Percentiles rank a stretch among this genome's conserved stretches.
Conservation (phyloP, 2,797 vertebrate species). For the Lacerta bilineata region DNA sequence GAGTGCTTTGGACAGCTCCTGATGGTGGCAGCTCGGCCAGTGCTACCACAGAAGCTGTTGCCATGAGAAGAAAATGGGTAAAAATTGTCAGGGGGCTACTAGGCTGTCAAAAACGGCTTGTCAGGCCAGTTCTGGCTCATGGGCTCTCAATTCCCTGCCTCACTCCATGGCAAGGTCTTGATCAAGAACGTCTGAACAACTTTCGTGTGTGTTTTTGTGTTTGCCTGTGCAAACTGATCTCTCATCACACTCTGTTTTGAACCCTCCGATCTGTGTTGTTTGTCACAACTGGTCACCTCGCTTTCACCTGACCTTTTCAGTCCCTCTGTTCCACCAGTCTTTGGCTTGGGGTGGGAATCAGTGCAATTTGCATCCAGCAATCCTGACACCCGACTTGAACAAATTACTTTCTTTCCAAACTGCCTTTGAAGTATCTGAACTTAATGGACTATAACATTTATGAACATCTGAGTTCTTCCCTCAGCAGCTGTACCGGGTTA, state of each 20-base stretch:
- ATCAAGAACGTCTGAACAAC: background rate
- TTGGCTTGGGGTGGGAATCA: slow-evolving; percentile 62
- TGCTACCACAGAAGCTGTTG: too few relatives aligned
- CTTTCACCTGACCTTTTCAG: slow-evolving; percentile 74
- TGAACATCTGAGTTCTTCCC: slow-evolving; percentile 87
- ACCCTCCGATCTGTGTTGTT: slow-evolving; percentile 29
- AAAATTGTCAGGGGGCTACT: too few relatives aligned
- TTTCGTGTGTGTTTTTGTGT: background rate
- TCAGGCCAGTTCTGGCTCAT: too few relatives aligned
- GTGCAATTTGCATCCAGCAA: slow-evolving; percentile 67
- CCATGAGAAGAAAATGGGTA: too few relatives aligned
- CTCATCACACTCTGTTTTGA: slow-evolving; percentile 15
- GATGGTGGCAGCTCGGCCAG: too few relatives aligned
- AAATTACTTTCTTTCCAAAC: slow-evolving; percentile 79
- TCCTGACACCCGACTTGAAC: slow-evolving; percentile 72
- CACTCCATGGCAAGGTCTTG: background rate
- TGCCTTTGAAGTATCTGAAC: slow-evolving; percentile 79
- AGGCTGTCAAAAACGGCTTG: too few relatives aligned
- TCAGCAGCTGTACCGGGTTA: slow-evolving; percentile 92
- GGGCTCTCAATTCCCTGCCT: background rate
- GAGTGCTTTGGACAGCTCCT: too few relatives aligned
- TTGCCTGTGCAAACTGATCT: slow-evolving; percentile 1
- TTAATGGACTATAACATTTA: slow-evolving; percentile 84
- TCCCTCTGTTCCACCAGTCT: slow-evolving; percentile 60
- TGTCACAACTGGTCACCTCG: slow-evolving; percentile 66